Evolutionary conservation across 2,888 invertebrate species (phyloP), one percentile per base, ranked within the genome.

Genomic region (Pogonocherus hispidulus): DNA sequence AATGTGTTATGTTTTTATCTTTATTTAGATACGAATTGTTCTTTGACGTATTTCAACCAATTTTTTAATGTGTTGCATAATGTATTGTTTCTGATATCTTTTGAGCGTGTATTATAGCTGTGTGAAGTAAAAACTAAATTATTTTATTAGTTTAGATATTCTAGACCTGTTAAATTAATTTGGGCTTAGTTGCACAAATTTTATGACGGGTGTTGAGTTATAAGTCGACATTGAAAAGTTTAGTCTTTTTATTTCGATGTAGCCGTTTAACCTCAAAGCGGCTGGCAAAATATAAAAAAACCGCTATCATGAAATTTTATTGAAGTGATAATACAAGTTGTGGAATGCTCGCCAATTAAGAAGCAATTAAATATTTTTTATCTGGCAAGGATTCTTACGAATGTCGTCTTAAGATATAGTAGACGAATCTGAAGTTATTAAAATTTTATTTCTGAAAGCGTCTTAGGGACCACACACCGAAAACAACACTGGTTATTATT

Each of bases 301-400:
- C 44, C 18, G 47, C 41, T 9, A 16, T 27, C 19, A 19, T 32
- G 18, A 59, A 23, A 44, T 19, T 46, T 59, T 59, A 59, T 46
- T 46, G 27, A 9, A 19, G 5, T 35, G 47, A 35, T 49, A 59
- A 49, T 59, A 35, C 23, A 22, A 14, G 14, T n/a, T 2, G 9
- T 23, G 66, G 59, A 66, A 66, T 66, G 52, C 27, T 56, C 51
- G 44, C 41, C 59, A 66, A 65, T 65, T 65, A 65, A 49, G 20
- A 27, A 47, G 55, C 37, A 65, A 52, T 66, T 66, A 59, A 66
- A 60, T 66, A 59, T 55, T 66, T 59, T 52, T 59, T 59, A 47
- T 59, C 32, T 59, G n/a, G 27, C 3, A 19, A 27, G 16, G 32
- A 19, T 47, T 44, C 18, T 2, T 41, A 59, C 41, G 14, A 47